These are phyloP conservation scores for Metallyticus violacea DNA, from an alignment of 2,888 invertebrate genomes.

Conservation along the genomic window DNA sequence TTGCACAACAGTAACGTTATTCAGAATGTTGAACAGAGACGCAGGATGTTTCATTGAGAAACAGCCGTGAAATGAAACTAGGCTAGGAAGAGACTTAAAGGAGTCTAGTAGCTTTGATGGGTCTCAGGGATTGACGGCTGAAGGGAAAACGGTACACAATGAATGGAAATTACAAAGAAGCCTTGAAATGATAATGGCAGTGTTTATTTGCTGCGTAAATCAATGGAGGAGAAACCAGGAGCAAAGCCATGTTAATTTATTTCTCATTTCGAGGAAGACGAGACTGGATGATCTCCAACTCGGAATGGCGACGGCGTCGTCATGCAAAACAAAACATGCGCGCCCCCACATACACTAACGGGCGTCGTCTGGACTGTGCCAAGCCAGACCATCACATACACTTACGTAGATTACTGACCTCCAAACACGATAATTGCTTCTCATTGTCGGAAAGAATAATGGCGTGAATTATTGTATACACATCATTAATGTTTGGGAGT, in stretches of 20 bases:
- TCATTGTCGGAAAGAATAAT: background rate
- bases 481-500: background rate
- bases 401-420: background rate
- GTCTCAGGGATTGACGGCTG: no score
- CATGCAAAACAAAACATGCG: background rate
- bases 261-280: background rate
- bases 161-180: background rate
- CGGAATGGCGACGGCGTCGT: background rate
- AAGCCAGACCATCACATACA: background rate
- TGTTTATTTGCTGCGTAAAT: background rate
- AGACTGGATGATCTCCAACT: background rate
- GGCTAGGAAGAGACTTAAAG: no score
- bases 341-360: background rate
- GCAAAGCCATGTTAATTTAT: background rate
- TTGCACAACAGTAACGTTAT: no score
- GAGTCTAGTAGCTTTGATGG: background rate
- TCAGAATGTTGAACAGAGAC: no score
- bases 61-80: no score
- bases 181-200: background rate
- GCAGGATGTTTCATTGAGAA: no score
- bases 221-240: background rate
- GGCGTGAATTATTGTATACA: background rate
- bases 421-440: background rate
- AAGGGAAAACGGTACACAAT: background rate
- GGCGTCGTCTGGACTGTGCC: background rate